Evolutionary conservation across 2,797 vertebrate species (phyloP).

Genomic region (Rhynchonycteris naso): DNA sequence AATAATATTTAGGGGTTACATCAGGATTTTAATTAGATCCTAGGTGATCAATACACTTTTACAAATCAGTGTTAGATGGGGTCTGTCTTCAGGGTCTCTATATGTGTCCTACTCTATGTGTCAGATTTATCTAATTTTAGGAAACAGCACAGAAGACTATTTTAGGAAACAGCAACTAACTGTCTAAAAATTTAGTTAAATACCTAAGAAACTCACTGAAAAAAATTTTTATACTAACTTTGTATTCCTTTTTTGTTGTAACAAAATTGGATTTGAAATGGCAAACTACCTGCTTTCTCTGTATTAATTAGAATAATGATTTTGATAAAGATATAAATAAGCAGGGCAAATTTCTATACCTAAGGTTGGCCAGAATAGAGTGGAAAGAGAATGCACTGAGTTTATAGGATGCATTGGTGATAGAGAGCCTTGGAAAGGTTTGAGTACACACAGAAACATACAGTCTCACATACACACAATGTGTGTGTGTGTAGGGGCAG

Average conservation of each 20-base stretch:
- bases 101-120: neutral
- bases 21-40: constrained; percentile 1
- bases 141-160: neutral
- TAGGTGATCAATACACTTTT: neutral
- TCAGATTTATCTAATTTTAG: neutral
- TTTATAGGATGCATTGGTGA: neutral
- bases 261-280: neutral
- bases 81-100: neutral
- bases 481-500: neutral
- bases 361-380: neutral
- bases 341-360: neutral
- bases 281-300: neutral
- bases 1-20: neutral
- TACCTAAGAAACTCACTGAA: constrained; percentile 40
- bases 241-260: neutral
- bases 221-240: constrained; percentile 32
- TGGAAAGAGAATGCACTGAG: neutral
- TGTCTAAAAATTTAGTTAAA: neutral
- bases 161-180: neutral
- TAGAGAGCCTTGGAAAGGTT: neutral
- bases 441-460: neutral
- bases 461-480: neutral
- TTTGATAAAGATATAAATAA: neutral
- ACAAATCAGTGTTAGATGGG: neutral
- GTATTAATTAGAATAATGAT: constrained; percentile 39